Base-by-base conservation (phyloP, 1,140 invertebrate genomes). In the Dufourea novaeangliae region DNA sequence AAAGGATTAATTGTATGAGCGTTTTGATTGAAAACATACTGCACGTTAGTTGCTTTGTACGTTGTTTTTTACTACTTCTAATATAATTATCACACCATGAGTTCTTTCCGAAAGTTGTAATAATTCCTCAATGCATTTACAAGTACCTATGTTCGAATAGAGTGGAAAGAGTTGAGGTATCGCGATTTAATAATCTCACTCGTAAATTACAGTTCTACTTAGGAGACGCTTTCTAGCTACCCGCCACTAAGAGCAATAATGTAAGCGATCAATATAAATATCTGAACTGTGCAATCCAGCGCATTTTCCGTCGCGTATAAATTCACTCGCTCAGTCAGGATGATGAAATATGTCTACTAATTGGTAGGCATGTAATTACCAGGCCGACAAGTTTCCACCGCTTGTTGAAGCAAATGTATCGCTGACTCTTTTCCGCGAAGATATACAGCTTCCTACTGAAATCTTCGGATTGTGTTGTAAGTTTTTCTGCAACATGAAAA, bases 401-500 rank as follows among this genome's bases (percentile, higher is more conserved):
- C 85, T 91, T 92, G 86, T 93, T 94, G 90, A 94, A 94, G 89
- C 94, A 94, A 85, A 94, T 92, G 83, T 93, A 94, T 86, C 92
- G 89, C 81, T 92, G 90, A 66, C 92, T 93, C 88, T 93, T 92
- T 82, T 93, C 93, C 57, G 93, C 93, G 86, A 90, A 94, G 88
- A 94, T 94, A 72, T 92, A 93, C 84, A 94, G 77, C 86, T 91
- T 93, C 81, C 90, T 88, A 83, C 89, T 91, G 84, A 93, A 92
- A 85, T 93, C 92, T 79, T 91, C 89, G 22, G 94, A 93, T 85
- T 90, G 91, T 72, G 94, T 94, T 69, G 93, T 93, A 73, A 94
- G 88, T 85, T 93, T 93, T 89, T 93, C 94, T 94, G 92, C 32
- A 93, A 93, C 86, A 90, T 76, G 67, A 78, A 46, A 34, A 50